These are phyloP conservation scores for Calosoma granatense DNA, from an alignment of 1,140 invertebrate genomes.

Conservation along the genomic window DNA sequence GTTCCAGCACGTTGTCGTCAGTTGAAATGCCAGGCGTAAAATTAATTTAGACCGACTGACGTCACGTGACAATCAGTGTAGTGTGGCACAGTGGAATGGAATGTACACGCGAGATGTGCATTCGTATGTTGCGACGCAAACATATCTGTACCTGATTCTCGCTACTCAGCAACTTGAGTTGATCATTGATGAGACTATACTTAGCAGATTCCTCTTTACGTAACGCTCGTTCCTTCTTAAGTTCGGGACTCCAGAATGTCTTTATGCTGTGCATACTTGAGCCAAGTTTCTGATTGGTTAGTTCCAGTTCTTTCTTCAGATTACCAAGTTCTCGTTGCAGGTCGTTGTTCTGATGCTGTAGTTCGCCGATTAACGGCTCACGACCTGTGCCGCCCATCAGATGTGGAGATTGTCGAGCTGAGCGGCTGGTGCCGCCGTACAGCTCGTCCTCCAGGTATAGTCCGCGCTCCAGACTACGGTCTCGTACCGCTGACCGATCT, in stretches of 20 bases:
- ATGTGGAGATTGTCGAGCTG: constrained; percentile 67
- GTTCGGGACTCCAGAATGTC: constrained; percentile 98
- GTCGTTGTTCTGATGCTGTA: constrained; percentile 91
- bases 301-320: constrained; percentile 91
- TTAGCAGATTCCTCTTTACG: constrained; percentile 97
- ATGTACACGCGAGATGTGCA: no score
- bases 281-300: constrained; percentile 95
- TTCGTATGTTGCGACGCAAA: neutral
- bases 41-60: neutral
- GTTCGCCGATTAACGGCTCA: constrained; percentile 70
- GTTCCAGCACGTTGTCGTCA: neutral
- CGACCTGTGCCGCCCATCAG: constrained; percentile 27
- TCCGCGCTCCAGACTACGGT: constrained; percentile 51
- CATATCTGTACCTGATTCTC: constrained; percentile 81
- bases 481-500: constrained; percentile 38
- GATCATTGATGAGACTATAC: constrained; percentile 93
- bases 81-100: no score
- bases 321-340: constrained; percentile 93
- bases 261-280: constrained; percentile 99
- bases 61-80: no score
- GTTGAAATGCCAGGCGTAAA: neutral
- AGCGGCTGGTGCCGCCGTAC: constrained; percentile 51
- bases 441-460: constrained; percentile 65
- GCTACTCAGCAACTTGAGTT: constrained; percentile 89
- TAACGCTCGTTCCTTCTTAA: constrained; percentile 94